A percentile compares a stretch with the other conserved stretches of the same genome.
Evolutionary conservation across 2,797 vertebrate genomes (phyloP).

Genomic region (Melanotaenia pygmaea): DNA sequence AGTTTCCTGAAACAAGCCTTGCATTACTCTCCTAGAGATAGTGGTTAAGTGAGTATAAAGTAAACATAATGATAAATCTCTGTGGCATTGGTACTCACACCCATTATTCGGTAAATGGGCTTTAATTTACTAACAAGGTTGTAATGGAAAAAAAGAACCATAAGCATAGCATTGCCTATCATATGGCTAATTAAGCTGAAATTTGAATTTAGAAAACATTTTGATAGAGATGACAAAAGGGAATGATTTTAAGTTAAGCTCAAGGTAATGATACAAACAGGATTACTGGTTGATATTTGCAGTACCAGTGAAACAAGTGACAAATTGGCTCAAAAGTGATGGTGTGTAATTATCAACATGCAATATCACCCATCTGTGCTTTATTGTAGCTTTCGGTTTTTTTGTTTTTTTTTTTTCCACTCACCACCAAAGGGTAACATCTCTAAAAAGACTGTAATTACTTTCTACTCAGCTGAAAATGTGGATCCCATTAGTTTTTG

Average conservation of each 20-base stretch:
- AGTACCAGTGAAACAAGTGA: slow-evolving; percentile 32
- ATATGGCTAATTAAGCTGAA: slow-evolving; percentile 9
- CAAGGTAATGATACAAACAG: slow-evolving; percentile 45
- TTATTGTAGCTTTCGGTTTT: slow-evolving; percentile 53
- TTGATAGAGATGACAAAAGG: slow-evolving; percentile 19
- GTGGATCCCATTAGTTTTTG: slow-evolving; percentile 63
- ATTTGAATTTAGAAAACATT: slow-evolving; percentile 33
- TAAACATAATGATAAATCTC: not conserved
- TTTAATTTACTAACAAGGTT: not conserved
- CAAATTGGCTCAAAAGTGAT: slow-evolving; percentile 44
- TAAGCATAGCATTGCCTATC: slow-evolving; percentile 20
- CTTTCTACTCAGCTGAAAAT: slow-evolving; percentile 62
- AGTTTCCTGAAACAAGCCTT: too few species aligned
- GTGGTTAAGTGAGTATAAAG: too few species aligned
- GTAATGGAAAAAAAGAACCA: not conserved
- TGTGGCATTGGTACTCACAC: slow-evolving; percentile 34
- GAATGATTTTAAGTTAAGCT: slow-evolving; percentile 27
- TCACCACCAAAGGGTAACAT: slow-evolving; percentile 61
- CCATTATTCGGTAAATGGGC: slow-evolving; percentile 26
- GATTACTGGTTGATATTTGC: slow-evolving; percentile 59
- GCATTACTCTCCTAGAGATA: too few species aligned
- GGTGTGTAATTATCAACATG: slow-evolving; percentile 66
- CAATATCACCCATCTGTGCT: slow-evolving; percentile 69
- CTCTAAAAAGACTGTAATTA: slow-evolving; percentile 74
- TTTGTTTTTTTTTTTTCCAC: not conserved